Percentiles rank a stretch among this genome's conserved stretches.
Evolutionary conservation across 2,113 vertebrate genomes (phyloP).

Genomic region (Crotalus viridis): DNA sequence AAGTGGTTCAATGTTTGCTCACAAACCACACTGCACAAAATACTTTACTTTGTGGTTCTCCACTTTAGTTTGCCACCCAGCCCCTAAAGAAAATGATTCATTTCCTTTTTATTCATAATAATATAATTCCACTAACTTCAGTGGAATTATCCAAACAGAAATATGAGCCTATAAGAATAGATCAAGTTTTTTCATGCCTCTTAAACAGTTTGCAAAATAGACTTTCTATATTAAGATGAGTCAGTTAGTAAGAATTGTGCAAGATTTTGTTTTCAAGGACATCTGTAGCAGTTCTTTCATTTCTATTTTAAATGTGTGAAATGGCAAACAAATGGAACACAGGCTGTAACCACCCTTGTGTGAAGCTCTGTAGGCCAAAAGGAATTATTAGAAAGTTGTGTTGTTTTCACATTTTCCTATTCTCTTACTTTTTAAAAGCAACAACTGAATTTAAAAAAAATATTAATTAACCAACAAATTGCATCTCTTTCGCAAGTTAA

Average conservation of each 20-base stretch:
- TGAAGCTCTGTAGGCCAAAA: not conserved
- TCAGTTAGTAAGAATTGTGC: not conserved
- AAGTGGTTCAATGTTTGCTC: not conserved
- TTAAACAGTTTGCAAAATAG: not conserved
- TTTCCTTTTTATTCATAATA: slow-evolving; percentile 4
- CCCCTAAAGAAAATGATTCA: slow-evolving; percentile 4
- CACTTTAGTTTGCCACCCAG: not conserved
- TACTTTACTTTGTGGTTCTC: not conserved
- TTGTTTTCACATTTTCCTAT: not conserved
- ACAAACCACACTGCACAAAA: not conserved
- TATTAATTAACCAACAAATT: not conserved
- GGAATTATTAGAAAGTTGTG: not conserved
- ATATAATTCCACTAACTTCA: slow-evolving; percentile 24
- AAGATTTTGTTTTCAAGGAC: slow-evolving; percentile 6
- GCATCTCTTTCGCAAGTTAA: not conserved
- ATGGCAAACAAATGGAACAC: not conserved
- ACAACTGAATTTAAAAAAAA: not conserved
- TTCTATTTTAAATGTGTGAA: not conserved
- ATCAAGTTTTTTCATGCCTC: not conserved
- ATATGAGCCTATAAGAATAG: slow-evolving; percentile 5
- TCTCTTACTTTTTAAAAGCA: not conserved
- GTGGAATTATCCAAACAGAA: slow-evolving; percentile 12
- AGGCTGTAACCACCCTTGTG: not conserved
- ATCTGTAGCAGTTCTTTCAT: not conserved
- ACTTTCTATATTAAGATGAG: slow-evolving; percentile 4